phyloP scores from a whole-genome alignment of 2,113 vertebrate genomes.

The Cnemophilus loriae region DNA sequence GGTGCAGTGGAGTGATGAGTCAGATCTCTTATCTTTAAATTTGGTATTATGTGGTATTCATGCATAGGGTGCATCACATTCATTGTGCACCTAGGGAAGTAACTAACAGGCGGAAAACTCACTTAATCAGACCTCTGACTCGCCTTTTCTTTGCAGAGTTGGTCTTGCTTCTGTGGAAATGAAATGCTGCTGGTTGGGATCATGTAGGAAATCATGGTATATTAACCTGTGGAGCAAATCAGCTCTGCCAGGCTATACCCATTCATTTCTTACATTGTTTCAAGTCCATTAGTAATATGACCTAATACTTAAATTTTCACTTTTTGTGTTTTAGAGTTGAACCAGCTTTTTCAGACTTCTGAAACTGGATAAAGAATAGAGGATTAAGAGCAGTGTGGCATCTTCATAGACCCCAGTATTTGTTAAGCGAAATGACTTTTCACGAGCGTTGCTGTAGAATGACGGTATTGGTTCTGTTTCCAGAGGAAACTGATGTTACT shows the following conservation, averaged over 20 bases:
- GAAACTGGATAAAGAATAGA: not conserved
- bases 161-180: not conserved
- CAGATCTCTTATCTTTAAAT: conserved; percentile 24
- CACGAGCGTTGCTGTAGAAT: not conserved
- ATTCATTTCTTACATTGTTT: not conserved
- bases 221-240: not conserved
- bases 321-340: not conserved
- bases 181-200: not conserved
- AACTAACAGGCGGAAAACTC: not conserved
- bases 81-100: conserved; percentile 1
- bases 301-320: not conserved
- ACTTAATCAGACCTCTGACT: not conserved
- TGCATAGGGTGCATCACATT: not conserved
- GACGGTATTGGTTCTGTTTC: not conserved
- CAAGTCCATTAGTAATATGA: not conserved
- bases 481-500: not conserved
- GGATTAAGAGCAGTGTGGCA: not conserved
- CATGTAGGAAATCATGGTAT: not conserved
- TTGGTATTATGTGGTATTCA: not conserved
- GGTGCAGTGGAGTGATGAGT: conserved; percentile 43
- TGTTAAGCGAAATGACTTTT: not conserved
- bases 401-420: not conserved
- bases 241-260: not conserved
- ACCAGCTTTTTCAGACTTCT: not conserved
- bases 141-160: not conserved